Conservation (phyloP, 2,113 vertebrate species). For the Cisticola juncidis region DNA sequence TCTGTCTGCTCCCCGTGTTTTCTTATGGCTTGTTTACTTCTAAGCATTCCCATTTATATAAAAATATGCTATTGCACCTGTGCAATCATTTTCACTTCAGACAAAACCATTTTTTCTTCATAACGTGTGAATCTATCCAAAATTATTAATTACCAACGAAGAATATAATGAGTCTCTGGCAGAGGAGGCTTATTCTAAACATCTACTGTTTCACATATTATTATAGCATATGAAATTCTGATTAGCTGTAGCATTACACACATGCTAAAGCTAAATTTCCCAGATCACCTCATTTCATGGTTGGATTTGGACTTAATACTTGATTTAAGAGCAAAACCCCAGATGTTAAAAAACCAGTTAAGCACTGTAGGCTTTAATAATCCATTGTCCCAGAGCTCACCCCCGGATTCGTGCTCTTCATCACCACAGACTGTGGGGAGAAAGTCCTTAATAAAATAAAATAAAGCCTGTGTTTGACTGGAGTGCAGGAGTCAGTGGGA, state of each 20-base stretch:
- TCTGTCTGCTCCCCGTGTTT: not conserved
- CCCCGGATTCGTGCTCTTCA: not conserved
- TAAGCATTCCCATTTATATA: not conserved
- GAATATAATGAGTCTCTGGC: not conserved
- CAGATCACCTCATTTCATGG: slow-evolving; percentile 55
- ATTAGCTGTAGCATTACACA: slow-evolving; percentile 39
- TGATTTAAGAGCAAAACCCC: slow-evolving; percentile 32
- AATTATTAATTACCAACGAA: not conserved
- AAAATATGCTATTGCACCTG: not conserved
- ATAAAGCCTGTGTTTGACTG: not conserved
- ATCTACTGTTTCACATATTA: slow-evolving; percentile 4
- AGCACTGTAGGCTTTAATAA: slow-evolving; percentile 29
- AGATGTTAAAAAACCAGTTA: slow-evolving; percentile 17
- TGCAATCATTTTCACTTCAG: not conserved
- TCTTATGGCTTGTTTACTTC: not conserved
- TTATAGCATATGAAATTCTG: slow-evolving; percentile 39
- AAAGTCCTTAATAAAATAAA: not conserved
- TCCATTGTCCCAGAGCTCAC: slow-evolving; percentile 21
- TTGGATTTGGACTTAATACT: slow-evolving; percentile 48
- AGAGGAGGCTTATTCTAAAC: not conserved
- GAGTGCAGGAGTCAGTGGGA: not conserved
- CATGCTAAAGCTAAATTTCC: slow-evolving; percentile 44
- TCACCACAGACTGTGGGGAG: not conserved
- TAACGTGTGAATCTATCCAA: not conserved
- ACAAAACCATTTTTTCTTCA: not conserved